Conservation (phyloP, 2,888 invertebrate genomes). For the Listrodromus nycthemerus region DNA sequence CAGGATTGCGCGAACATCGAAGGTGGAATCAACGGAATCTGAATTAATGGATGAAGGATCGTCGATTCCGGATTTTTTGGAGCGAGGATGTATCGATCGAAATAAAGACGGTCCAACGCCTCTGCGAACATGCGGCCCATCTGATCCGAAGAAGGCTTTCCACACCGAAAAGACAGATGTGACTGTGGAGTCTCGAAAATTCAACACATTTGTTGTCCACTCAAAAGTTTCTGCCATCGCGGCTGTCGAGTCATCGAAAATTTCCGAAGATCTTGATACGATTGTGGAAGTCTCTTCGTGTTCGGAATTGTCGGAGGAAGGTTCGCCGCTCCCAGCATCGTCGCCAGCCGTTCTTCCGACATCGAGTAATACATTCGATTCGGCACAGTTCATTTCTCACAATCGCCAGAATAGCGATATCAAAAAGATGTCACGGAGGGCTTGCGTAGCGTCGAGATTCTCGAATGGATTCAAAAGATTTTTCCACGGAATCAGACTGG, state of each 20-base stretch:
- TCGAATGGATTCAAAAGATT: constrained; percentile 17
- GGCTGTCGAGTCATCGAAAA: background rate
- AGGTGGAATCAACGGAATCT: background rate
- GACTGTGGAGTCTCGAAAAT: constrained; percentile 8
- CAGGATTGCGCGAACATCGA: background rate
- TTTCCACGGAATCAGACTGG: background rate
- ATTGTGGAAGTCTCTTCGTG: constrained; percentile 1
- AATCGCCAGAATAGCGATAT: background rate
- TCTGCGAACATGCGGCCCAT: background rate
- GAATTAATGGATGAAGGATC: background rate
- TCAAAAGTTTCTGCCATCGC: background rate
- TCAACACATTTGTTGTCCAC: background rate
- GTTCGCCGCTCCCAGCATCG: no score
- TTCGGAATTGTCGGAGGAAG: background rate
- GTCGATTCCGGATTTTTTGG: background rate
- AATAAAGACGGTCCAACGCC: background rate
- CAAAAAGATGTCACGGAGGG: constrained; percentile 1
- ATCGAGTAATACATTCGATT: background rate
- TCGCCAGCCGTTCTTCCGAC: background rate
- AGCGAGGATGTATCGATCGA: background rate
- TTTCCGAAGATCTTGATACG: constrained; percentile 11
- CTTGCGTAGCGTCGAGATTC: background rate
- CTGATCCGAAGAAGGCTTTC: background rate
- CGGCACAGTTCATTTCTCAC: background rate
- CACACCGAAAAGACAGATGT: background rate